These are phyloP conservation scores for Poecile atricapillus DNA, from an alignment of 2,113 vertebrate genomes.

Conservation along the genomic window DNA sequence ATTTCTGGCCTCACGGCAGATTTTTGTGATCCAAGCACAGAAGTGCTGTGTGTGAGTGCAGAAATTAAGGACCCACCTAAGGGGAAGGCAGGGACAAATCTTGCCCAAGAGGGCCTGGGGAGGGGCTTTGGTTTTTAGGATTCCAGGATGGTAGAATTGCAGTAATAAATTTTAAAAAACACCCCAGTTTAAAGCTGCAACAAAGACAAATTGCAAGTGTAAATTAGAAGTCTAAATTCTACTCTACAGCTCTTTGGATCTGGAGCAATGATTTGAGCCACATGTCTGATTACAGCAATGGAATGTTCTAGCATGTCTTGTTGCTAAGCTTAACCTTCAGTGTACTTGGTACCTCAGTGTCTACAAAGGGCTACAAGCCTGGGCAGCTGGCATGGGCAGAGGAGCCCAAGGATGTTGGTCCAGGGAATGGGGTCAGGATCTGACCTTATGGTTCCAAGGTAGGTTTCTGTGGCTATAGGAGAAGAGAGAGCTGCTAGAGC, in stretches of 20 bases:
- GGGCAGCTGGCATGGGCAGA: neutral
- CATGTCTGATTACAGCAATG: neutral
- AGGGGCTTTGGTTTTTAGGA: neutral
- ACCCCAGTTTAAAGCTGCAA: neutral
- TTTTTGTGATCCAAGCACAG: neutral
- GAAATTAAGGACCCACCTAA: fast-evolving
- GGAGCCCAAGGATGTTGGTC: neutral
- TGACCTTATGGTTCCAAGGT: neutral
- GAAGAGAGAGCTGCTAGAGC: neutral
- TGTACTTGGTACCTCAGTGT: fast-evolving
- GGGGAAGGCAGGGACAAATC: neutral
- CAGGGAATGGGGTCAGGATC: neutral
- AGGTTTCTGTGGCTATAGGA: neutral
- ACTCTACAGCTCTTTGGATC: neutral
- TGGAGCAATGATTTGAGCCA: neutral
- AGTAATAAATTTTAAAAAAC: neutral
- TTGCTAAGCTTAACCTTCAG: neutral
- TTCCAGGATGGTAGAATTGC: neutral
- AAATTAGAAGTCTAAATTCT: conserved; percentile 14
- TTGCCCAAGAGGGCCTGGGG: neutral
- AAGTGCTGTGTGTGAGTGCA: neutral
- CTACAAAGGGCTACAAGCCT: neutral
- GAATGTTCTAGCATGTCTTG: neutral
- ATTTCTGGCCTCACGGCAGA: neutral
- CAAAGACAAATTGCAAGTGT: neutral